phyloP scores from a whole-genome alignment of 2,113 vertebrate species.

The Gulo gulo region DNA sequence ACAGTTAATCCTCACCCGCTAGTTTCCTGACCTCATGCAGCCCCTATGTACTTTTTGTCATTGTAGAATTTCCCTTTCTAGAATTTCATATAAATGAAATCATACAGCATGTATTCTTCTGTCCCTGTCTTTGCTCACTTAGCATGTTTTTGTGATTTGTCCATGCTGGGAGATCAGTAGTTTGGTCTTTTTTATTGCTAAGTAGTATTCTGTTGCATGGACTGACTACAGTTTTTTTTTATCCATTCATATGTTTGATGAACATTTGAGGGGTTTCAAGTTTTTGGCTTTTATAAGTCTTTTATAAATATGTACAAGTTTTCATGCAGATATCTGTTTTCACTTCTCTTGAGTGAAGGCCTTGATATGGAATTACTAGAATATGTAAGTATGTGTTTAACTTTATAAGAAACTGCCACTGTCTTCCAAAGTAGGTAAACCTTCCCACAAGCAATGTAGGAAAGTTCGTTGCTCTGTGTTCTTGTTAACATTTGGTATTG shows the following conservation, averaged over 20 bases:
- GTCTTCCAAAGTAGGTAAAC: not conserved
- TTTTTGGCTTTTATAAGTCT: slow-evolving; percentile 30
- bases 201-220: not conserved
- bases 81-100: not conserved
- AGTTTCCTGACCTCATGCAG: not conserved
- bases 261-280: not conserved
- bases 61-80: not conserved
- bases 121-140: not conserved
- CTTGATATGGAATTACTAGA: not conserved
- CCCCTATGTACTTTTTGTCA: not conserved
- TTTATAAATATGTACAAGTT: not conserved
- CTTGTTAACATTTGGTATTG: not conserved
- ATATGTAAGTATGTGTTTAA: not conserved
- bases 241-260: not conserved
- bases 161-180: not conserved
- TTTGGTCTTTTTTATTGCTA: not conserved
- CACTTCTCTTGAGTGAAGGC: not conserved
- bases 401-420: not conserved
- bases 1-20: not conserved
- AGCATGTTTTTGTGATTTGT: not conserved
- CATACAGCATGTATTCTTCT: not conserved
- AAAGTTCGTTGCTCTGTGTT: not conserved
- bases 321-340: not conserved
- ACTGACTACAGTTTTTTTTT: not conserved
- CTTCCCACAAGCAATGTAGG: not conserved